Percentiles rank a stretch among this genome's conserved stretches.
phyloP scores from a whole-genome alignment of 2,113 vertebrate species.

The Maccullochella peelii region DNA sequence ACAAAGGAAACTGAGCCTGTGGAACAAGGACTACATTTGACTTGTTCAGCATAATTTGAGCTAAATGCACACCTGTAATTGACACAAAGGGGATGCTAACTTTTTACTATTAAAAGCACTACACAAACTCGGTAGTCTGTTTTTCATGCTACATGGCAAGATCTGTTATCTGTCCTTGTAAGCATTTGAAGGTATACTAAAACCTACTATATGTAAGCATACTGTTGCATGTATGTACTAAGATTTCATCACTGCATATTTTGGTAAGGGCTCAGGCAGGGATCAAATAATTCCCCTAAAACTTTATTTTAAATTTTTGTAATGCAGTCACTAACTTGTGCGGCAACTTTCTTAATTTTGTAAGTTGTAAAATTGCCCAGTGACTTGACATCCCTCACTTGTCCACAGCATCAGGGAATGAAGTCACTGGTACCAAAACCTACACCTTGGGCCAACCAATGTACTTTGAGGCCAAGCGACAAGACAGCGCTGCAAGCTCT shows the following conservation, averaged over 20 bases:
- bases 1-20: not conserved
- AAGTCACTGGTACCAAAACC: not conserved
- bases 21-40: not conserved
- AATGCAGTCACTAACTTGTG: not conserved
- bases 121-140: not conserved
- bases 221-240: not conserved
- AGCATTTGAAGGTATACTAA: not conserved
- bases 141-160: not conserved
- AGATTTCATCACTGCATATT: too few relatives aligned
- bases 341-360: not conserved
- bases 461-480: conserved; percentile 69
- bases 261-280: not conserved
- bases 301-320: too few relatives aligned
- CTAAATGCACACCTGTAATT: not conserved
- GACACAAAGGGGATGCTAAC: too few relatives aligned
- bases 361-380: not conserved
- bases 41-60: not conserved
- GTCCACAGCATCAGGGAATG: conserved; percentile 61
- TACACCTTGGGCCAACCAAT: conserved; percentile 70
- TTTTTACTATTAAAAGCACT: too few relatives aligned
- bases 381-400: not conserved
- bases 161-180: not conserved
- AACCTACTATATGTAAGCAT: not conserved
- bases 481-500: rapidly evolving
- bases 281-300: not conserved